Base-by-base conservation (phyloP, 2,797 vertebrate genomes). In the Propithecus perrieri region DNA sequence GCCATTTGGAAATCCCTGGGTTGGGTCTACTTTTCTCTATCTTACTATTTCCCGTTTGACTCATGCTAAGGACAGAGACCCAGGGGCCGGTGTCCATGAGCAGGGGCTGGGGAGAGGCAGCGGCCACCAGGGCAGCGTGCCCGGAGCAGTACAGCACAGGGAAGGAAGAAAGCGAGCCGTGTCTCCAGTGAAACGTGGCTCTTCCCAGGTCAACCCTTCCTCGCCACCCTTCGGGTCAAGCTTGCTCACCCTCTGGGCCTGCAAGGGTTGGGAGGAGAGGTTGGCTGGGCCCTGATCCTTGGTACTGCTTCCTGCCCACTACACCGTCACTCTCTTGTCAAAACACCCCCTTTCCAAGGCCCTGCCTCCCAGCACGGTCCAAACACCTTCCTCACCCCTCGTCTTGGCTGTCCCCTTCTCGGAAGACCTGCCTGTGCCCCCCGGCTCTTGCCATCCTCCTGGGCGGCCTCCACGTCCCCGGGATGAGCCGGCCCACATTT, bases 1-100 rank as follows among this genome's bases (percentile, higher is more conserved):
- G 50, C 71, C 91, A 63, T 24, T 10, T 71, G 38, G 38, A 85
- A 94, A 90, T 78, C 65, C 69, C 18, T 85, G 35, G 50, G 17
- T 13, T 8, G 3, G 15, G 10, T 61, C 38, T 71, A 41, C 76
- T 93, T 86, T 48, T 78, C 24, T 30, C 57, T 53, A 20, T 20
- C 59, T 93, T 30, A 53, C 20, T 26, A 33, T 30, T 61, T 65
- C 63, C 33, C 13, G 10, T 14, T 12, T 80, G 38, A 79, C n/a
- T 43, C 53, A 35, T 6, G 22, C 35, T 41, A 22, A 69, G 48
- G 4, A 41, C 38, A 43, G 63, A 4, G 67, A 61, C 74, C 30
- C 8, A 0, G 15, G 57, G 15, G 3, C 14, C 61, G 35, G 30
- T 3, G 43, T 17, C 48, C n/a, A 48, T 10, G 15, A 86, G 80